These are phyloP conservation scores for Julus scanicus DNA, from an alignment of 2,888 invertebrate genomes.

Conservation along the genomic window DNA sequence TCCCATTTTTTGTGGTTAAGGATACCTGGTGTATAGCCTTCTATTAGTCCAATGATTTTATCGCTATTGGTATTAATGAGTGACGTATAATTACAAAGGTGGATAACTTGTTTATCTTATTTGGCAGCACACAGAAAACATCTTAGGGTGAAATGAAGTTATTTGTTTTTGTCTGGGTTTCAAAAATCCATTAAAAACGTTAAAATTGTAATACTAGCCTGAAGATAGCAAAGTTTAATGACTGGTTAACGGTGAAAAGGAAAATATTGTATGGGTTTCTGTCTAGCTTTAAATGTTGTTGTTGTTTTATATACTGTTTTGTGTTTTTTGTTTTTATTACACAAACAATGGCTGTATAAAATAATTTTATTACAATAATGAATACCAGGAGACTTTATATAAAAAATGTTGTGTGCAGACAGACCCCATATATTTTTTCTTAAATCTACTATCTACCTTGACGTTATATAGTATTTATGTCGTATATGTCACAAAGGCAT, in stretches of 20 bases:
- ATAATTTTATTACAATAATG: not conserved
- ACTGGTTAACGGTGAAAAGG: not conserved
- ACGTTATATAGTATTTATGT: not conserved
- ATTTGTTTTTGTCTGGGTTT: not conserved
- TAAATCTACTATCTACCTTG: not conserved
- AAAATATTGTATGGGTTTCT: not conserved
- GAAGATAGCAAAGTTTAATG: slow-evolving; percentile 7
- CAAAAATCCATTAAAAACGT: not conserved
- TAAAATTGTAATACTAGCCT: not conserved
- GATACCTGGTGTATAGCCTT: not conserved
- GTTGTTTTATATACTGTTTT: not conserved
- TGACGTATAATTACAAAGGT: not conserved
- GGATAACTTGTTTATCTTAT: slow-evolving; percentile 18
- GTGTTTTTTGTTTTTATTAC: not conserved
- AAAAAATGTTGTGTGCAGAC: not conserved
- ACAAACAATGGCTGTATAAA: not conserved
- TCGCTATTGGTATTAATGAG: slow-evolving; percentile 27
- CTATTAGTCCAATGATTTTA: slow-evolving; percentile 36
- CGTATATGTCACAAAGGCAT: too few species aligned
- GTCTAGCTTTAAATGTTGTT: not conserved
- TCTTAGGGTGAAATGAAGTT: not conserved
- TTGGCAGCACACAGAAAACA: not conserved
- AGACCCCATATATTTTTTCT: not conserved
- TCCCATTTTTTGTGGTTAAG: not conserved
- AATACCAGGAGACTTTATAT: not conserved